Conservation (phyloP, 2,797 vertebrate species). For the Epinephelus malabaricus region DNA sequence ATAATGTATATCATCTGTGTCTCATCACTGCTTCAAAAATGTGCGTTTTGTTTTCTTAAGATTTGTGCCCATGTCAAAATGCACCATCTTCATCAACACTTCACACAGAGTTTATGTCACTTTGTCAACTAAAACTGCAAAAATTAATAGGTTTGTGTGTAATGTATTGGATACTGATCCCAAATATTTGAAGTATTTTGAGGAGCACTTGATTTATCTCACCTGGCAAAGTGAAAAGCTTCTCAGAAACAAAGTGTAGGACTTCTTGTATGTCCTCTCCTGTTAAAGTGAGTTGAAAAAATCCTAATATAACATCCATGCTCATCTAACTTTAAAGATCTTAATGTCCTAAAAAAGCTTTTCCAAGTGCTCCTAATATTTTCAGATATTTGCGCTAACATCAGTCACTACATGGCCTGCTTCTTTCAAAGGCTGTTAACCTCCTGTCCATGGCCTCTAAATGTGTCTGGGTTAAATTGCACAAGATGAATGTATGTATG, state of each 20-base stretch:
- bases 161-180: not conserved
- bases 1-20: conserved; percentile 7
- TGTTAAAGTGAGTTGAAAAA: not conserved
- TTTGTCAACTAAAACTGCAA: conserved; percentile 2
- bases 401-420: not conserved
- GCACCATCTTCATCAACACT: not conserved
- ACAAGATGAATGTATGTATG: conserved; percentile 66
- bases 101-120: conserved; percentile 7
- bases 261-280: not conserved
- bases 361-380: conserved; percentile 4
- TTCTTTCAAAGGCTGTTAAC: conserved; percentile 2
- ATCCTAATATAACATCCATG: not conserved
- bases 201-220: conserved; percentile 16
- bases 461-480: conserved; percentile 36
- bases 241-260: not conserved
- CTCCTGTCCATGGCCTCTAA: conserved; percentile 39
- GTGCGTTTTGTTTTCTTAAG: not conserved
- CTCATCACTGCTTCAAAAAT: conserved; percentile 8
- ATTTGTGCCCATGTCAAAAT: conserved; percentile 5
- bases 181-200: conserved; percentile 30
- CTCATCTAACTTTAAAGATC: not conserved
- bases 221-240: not conserved
- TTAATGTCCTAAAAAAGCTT: not conserved
- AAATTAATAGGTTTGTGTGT: conserved; percentile 5
- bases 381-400: conserved; percentile 25